Evolutionary conservation across 2,888 invertebrate species (phyloP).

Genomic region (Meteorus cinctellus): DNA sequence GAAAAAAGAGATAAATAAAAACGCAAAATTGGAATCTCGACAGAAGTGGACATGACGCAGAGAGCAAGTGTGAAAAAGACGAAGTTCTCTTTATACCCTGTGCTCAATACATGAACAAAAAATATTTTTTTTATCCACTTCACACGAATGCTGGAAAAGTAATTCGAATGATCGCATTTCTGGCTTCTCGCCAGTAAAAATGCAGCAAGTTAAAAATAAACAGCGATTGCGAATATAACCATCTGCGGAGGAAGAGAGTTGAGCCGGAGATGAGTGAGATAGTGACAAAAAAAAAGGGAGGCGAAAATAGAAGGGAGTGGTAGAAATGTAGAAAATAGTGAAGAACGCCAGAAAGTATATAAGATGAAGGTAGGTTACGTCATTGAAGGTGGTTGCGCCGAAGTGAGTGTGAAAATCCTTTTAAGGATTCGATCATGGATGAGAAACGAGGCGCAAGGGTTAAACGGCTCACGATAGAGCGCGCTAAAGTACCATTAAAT

Average conservation of each 20-base stretch:
- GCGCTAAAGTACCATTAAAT: slow-evolving; percentile 17
- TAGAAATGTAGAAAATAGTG: slow-evolving; percentile 5
- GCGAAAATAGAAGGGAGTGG: not conserved
- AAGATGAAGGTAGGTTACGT: not conserved
- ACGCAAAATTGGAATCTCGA: not conserved
- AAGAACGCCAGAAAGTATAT: not conserved
- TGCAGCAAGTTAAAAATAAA: not conserved
- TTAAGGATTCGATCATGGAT: slow-evolving; percentile 43
- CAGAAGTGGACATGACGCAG: not conserved
- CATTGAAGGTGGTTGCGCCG: not conserved
- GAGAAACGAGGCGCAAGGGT: slow-evolving; percentile 40
- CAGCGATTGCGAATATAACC: slow-evolving; percentile 21
- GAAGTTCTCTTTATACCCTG: not conserved
- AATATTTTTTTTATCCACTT: slow-evolving; percentile 49
- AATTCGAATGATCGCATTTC: slow-evolving; percentile 50
- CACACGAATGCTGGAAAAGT: slow-evolving; percentile 51
- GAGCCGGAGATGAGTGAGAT: not conserved
- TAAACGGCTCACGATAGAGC: slow-evolving; percentile 35
- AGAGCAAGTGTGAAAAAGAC: not conserved
- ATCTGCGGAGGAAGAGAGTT: not conserved
- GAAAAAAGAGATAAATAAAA: not conserved
- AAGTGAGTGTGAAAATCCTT: slow-evolving; percentile 49
- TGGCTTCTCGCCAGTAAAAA: slow-evolving; percentile 33
- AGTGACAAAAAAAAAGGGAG: slow-evolving; percentile 32
- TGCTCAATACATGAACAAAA: too few relatives aligned